Conservation (phyloP, 2,888 invertebrate genomes). For the Chrysomela aeneicollis region DNA sequence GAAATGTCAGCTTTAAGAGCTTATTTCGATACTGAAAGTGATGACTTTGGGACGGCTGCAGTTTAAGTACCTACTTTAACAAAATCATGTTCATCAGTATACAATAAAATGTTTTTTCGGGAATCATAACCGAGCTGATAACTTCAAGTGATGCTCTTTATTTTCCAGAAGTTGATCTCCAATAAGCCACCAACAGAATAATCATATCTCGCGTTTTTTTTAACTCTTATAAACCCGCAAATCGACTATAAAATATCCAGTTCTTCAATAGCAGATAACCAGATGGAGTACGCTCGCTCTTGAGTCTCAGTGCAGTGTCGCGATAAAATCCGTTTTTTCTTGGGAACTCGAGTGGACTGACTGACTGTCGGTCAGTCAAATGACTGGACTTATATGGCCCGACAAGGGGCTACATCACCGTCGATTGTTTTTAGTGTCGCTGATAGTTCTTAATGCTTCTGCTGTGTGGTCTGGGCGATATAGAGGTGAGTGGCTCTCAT, state of each 20-base stretch:
- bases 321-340: neutral
- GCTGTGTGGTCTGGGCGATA: conserved; percentile 22
- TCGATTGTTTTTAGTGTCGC: conserved; percentile 23
- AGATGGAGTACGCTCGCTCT: neutral
- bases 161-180: no score
- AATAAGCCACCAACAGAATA: no score
- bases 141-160: no score
- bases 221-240: neutral
- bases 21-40: no score
- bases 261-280: neutral
- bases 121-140: no score
- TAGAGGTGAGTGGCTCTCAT: conserved; percentile 30
- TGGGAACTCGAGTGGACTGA: neutral
- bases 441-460: conserved; percentile 25
- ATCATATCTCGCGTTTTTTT: neutral
- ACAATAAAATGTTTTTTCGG: no score
- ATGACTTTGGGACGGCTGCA: no score
- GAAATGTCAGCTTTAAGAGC: no score
- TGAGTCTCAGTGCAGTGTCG: neutral
- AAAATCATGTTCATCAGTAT: no score
- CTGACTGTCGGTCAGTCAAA: conserved; percentile 3
- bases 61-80: no score
- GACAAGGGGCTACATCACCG: conserved; percentile 15
- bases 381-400: conserved; percentile 26
- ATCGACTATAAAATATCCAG: neutral